Evolutionary conservation across 2,797 vertebrate genomes (phyloP), one percentile per base, ranked within the genome.

Genomic region (Gila robusta): DNA sequence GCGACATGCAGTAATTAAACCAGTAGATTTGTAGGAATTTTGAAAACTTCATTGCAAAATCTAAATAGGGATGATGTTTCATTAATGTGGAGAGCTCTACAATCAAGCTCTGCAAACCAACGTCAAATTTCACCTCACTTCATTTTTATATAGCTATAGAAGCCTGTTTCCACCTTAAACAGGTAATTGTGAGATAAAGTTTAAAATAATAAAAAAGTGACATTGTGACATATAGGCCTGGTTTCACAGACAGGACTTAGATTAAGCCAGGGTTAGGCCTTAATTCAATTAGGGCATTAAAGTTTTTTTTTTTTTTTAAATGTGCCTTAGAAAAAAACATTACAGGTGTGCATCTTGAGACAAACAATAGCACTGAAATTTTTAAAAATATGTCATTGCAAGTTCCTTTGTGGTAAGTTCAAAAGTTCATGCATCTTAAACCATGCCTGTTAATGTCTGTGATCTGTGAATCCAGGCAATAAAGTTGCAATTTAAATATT

Each of bases 1-100:
- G 83, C 89, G 83, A 86, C 79, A 66, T 78, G 79, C 74, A 59
- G 82, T 88, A 89, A 89, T 89, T 88, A 89, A 86, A 86, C 84
- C 54, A 66, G 66, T 9, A 49, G 74, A 81, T 82, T 83, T 39
- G 66, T 32, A 82, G 23, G 56, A 86, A 64, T 28, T 80, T 80
- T 26, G 28, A 87, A 79, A 81, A 78, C n/a, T 79, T 56, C 73
- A 85, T 54, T 73, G 56, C 32, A n/a, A 54, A 81, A 12, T 54
- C 70, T 64, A 80, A 86, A 88, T 73, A 86, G 76, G 85, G 77
- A 89, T 86, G 72, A 72, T 67, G 64, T 78, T 86, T 66, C 28
- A 39, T 71, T 81, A 79, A 86, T 47, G 19, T 64, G 2, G 56
- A 49, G 70, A 66, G 54, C 56, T 64, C 39, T 41, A n/a, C 44